These are phyloP conservation scores for Ophion costatus DNA, from an alignment of 2,888 invertebrate genomes.

Conservation along the genomic window DNA sequence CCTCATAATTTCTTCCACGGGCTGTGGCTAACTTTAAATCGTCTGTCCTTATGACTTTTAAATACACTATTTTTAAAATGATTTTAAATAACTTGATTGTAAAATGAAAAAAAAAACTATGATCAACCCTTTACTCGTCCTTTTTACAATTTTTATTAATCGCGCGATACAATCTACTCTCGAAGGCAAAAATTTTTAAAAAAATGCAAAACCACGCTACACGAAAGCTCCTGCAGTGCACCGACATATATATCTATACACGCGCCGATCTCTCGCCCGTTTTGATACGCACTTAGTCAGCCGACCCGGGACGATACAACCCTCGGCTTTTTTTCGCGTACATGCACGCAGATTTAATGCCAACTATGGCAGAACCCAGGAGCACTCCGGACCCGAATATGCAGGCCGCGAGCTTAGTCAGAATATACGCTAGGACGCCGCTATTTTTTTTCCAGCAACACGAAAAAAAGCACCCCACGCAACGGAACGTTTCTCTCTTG, in stretches of 20 bases:
- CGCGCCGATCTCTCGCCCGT: conserved; percentile 68
- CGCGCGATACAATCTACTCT: not conserved
- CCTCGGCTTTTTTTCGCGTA: conserved; percentile 71
- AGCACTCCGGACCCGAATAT: conserved; percentile 34
- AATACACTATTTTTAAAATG: too few relatives aligned
- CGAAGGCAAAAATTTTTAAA: not conserved
- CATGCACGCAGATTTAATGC: conserved; percentile 37
- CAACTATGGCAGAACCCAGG: not conserved
- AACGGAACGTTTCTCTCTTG: conserved; percentile 2
- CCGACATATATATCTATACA: conserved; percentile 39
- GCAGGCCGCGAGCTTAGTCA: conserved; percentile 17
- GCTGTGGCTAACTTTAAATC: not conserved
- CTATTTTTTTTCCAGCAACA: conserved; percentile 18
- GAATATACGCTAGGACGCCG: conserved; percentile 26
- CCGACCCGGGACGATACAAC: conserved; percentile 61
- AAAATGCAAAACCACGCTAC: too few relatives aligned
- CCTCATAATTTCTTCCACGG: too few relatives aligned
- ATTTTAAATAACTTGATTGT: not conserved
- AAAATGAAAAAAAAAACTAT: not conserved
- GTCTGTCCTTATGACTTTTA: not conserved
- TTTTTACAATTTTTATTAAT: not conserved
- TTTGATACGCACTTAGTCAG: conserved; percentile 75
- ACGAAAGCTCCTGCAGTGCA: too few relatives aligned
- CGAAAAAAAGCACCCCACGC: conserved; percentile 25
- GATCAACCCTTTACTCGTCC: not conserved